Evolutionary conservation across 2,797 vertebrate species (phyloP), one percentile per base, ranked within the genome.

Genomic region (Myoxocephalus aenaeus): DNA sequence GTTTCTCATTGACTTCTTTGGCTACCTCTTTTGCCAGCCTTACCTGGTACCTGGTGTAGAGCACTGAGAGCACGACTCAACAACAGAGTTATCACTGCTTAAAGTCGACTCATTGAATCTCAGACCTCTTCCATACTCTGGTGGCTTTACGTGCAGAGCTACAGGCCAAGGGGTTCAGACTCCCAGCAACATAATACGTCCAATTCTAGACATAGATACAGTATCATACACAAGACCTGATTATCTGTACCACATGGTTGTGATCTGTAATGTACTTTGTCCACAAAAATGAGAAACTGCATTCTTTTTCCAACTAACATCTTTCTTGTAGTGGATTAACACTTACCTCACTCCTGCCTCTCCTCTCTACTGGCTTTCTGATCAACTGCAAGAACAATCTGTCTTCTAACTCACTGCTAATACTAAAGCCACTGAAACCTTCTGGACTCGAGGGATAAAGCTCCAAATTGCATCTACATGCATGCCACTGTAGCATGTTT

Each of bases 1-100:
- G 94, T 95, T 96, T 95, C 95, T 96, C 95, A 95, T 95, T 95
- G 94, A 94, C 93, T 93, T 95, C 92, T 95, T 91, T 93, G 87
- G 86, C 85, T 82, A 87, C 71, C 62, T 86, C 66, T 81, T 88
- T 89, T 90, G 89, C 82, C 81, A 80, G 87, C 85, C 82, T 85
- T 64, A 82, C 68, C 66, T 83, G 85, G 81, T 87, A 80, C 78
- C 85, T 86, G 78, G 78, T 87, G 80, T 85, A 86, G 81, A 83
- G 81, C 85, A 90, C 83, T 84, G 83, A 91, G 84, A 79, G 84
- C 85, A 86, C 68, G 73, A 75, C 85, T 92, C 90, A 82, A 89
- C 78, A 91, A 87, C 83, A 92, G 68, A 84, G 73, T 89, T 87
- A 83, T 87, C 65, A 73, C 75, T 83, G 81, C 85, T 89, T 84